These are phyloP conservation scores for Conomelus anceps DNA, from an alignment of 2,888 invertebrate species.

Conservation along the genomic window DNA sequence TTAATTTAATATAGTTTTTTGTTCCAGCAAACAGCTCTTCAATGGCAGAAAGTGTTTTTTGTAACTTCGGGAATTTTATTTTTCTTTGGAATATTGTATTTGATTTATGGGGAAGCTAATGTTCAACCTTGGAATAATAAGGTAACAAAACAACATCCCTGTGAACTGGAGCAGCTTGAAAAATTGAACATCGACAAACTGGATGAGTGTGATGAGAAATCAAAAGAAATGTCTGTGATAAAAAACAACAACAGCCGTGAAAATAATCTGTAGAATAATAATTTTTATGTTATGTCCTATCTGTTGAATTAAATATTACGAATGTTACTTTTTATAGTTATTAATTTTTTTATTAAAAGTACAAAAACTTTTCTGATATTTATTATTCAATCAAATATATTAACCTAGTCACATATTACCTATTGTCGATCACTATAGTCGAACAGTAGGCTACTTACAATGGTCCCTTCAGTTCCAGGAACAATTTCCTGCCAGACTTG, in stretches of 20 bases:
- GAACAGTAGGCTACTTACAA: no score
- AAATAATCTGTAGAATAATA: not conserved
- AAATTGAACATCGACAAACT: not conserved
- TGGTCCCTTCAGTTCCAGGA: no score
- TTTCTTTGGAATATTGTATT: slow-evolving; percentile 47
- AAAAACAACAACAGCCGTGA: not conserved
- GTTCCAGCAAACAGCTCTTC: slow-evolving; percentile 51
- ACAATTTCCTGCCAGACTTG: no score
- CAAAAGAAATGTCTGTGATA: not conserved
- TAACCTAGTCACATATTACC: no score
- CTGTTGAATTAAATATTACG: not conserved
- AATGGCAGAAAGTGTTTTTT: slow-evolving; percentile 56
- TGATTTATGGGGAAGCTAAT: slow-evolving; percentile 50
- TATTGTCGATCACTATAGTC: no score
- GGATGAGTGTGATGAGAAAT: not conserved
- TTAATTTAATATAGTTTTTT: slow-evolving; percentile 16
- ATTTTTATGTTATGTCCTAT: not conserved
- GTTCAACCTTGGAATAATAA: slow-evolving; percentile 53
- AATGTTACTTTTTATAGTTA: not conserved
- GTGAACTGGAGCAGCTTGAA: not conserved
- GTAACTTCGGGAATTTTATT: slow-evolving; percentile 49
- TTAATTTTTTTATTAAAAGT: not conserved
- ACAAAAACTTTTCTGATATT: no score
- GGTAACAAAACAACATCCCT: not conserved
- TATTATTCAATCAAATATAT: no score